Evolutionary conservation across 2,888 invertebrate species (phyloP), one percentile per base, ranked within the genome.

Genomic region (Bombylius discolor): DNA sequence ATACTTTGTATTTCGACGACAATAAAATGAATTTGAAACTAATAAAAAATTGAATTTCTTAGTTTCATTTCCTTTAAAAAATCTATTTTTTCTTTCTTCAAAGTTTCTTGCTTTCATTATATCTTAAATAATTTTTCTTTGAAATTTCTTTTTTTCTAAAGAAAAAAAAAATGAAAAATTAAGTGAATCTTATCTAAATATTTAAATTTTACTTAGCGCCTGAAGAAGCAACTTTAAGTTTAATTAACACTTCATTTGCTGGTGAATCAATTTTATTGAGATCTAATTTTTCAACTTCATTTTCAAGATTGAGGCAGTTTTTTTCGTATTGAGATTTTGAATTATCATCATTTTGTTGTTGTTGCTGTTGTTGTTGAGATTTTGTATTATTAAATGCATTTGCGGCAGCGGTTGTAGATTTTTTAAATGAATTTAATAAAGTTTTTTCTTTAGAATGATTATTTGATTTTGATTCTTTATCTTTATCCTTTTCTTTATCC

Each of bases 241-340:
- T 72, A 59, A 70, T 70, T 57, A 70, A 69, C 66, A 71, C 65
- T 60, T 68, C 65, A 59, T 62, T 68, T 53, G 63, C 58, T 55
- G 64, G 61, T 31, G 61, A 58, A 42, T 67, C 66, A 47, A 66
- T 61, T 57, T 66, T 70, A 56, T 69, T 73, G 56, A 73, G 62
- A 62, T 73, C 72, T 52, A 73, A 61, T 58, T 71, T 73, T 59
- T 73, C 72, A 58, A 73, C 67, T 61, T 70, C 73, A 52, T 64
- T 66, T 61, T 72, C 73, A 47, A 73, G 64, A 65, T 69, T 69
- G 53, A 70, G 65, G 62, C 72, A 71, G 59, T 71, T 72, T 62
- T 70, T 68, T 61, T 71, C 72, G 60, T 68, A 69, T 57, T 69
- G 68, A 11, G 65, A 53, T 53, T 61, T 66, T 57, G 64, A 52